These are phyloP conservation scores for Diplodus sargus DNA, from an alignment of 2,797 vertebrate species.

Conservation along the genomic window DNA sequence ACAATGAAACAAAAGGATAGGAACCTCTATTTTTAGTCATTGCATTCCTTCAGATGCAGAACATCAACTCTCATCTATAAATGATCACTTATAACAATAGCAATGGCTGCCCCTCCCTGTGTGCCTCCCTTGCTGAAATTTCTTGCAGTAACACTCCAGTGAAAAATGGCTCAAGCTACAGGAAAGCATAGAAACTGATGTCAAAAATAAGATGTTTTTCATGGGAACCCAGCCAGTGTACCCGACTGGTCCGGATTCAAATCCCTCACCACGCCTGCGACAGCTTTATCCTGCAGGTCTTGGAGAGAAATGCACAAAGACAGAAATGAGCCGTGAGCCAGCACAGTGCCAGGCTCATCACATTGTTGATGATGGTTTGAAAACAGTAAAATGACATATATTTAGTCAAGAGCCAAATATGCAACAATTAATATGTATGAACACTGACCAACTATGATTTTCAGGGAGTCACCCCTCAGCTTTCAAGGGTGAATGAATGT, in stretches of 20 bases:
- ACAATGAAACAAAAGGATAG: too few species aligned
- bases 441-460: constrained; percentile 34
- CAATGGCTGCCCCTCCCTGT: neutral
- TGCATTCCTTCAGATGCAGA: neutral
- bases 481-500: constrained; percentile 11
- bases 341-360: neutral
- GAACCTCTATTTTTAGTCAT: neutral
- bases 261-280: constrained; percentile 3
- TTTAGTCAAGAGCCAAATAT: constrained; percentile 35
- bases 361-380: constrained; percentile 9
- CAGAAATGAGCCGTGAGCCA: constrained; percentile 6
- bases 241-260: constrained; percentile 14
- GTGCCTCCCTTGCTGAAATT: neutral
- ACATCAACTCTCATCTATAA: neutral
- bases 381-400: constrained; percentile 37
- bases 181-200: neutral
- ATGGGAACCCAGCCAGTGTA: constrained; percentile 12
- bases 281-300: constrained; percentile 27
- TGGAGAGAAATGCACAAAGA: constrained; percentile 10
- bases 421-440: constrained; percentile 54
- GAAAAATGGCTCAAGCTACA: neutral
- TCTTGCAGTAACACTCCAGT: neutral
- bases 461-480: constrained; percentile 11
- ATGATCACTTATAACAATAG: neutral
- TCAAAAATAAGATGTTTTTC: constrained; percentile 15